Conservation (phyloP, 2,113 vertebrate species). For the Lycaon pictus region DNA sequence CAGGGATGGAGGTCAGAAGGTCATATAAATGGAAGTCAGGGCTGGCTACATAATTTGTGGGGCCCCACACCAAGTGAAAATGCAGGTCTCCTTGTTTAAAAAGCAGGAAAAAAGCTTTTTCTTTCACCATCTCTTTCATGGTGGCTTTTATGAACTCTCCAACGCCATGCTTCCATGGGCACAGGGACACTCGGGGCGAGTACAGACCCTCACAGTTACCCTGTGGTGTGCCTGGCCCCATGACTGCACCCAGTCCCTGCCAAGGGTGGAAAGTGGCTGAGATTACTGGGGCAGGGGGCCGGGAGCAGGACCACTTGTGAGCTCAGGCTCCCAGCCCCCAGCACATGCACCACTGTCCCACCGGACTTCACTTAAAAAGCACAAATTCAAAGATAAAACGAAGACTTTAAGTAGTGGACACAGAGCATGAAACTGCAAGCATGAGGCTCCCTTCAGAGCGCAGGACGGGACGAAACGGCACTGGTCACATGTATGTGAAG, state of each 20-base stretch:
- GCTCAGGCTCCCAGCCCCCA: neutral
- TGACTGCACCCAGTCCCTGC: neutral
- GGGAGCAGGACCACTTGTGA: neutral
- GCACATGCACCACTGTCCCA: accelerated
- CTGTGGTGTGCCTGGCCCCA: neutral
- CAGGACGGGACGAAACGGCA: accelerated
- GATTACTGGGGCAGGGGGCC: neutral
- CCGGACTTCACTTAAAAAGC: neutral
- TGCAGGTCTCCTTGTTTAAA: neutral
- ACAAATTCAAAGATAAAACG: neutral
- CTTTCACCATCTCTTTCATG: neutral
- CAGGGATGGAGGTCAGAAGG: neutral
- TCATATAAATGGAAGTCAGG: neutral
- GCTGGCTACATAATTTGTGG: neutral
- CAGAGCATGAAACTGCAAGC: neutral
- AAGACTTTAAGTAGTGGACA: neutral
- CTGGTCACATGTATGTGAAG: neutral
- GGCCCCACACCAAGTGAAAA: neutral
- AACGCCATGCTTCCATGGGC: neutral
- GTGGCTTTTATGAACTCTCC: neutral
- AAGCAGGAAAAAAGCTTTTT: neutral
- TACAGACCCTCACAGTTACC: neutral
- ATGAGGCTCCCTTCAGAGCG: neutral
- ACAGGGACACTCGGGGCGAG: neutral
- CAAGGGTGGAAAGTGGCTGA: neutral